Percentiles rank a stretch among this genome's conserved stretches.
Conservation (phyloP, 2,797 vertebrate species). For the Anabacerthia variegaticeps region DNA sequence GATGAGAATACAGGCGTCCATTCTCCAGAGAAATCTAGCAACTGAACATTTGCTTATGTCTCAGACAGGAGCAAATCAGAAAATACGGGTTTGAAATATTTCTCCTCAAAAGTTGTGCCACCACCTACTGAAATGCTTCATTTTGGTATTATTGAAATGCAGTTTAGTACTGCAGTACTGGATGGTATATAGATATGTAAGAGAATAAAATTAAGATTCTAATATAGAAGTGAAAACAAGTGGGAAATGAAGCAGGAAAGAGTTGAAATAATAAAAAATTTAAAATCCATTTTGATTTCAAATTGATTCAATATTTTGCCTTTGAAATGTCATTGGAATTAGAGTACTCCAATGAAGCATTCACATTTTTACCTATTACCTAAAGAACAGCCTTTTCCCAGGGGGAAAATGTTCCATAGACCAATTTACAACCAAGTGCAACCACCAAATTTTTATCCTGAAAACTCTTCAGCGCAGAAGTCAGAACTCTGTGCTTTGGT, state of each 20-base stretch:
- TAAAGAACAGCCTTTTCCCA: constrained; percentile 19
- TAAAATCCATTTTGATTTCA: constrained; percentile 59
- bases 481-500: background rate
- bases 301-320: constrained; percentile 61
- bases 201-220: constrained; percentile 53
- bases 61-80: background rate
- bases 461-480: background rate
- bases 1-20: constrained; percentile 34
- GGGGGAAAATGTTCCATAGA: background rate
- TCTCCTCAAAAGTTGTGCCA: background rate
- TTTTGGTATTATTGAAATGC: background rate
- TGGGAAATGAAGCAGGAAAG: constrained; percentile 44
- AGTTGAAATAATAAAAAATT: constrained; percentile 55
- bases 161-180: background rate
- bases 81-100: background rate
- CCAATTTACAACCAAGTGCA: background rate
- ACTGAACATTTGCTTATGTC: background rate
- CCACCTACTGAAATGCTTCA: constrained; percentile 6
- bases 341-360: constrained; percentile 24
- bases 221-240: constrained; percentile 52
- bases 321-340: constrained; percentile 57
- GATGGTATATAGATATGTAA: background rate
- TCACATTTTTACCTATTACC: constrained; percentile 52
- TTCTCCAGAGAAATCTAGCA: constrained; percentile 40
- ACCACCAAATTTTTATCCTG: background rate